Evolutionary conservation across 1,140 invertebrate genomes (phyloP), one percentile per base, ranked within the genome.

Genomic region (Apocrypta bakeri): DNA sequence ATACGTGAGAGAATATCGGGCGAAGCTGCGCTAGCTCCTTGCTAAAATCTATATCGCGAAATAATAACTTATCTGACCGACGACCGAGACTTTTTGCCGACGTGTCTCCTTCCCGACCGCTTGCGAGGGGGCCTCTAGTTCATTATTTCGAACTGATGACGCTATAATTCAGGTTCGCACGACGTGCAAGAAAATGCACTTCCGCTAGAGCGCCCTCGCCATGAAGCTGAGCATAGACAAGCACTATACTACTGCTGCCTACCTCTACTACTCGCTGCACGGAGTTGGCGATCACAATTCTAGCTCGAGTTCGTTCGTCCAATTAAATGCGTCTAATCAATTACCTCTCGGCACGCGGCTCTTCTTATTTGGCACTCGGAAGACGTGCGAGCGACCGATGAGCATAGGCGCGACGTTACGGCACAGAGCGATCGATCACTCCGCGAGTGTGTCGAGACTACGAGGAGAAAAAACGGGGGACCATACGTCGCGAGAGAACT

Each of bases 141-240:
- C 88, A 89, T 90, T 90, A 90, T 89, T 89, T 89, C 87, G 89
- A 89, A 90, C 88, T 89, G 87, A 90, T 89, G 87, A 89, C 85
- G 87, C 87, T 84, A 90, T 90, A 89, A 89, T 90, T 90, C 89
- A 90, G 86, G 84, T 85, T 84, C 85, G 77, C 68, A 83, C 84
- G 88, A 89, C 88, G 88, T 89, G 87, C 64, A 87, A 89, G 88
- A 89, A 90, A 90, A 90, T 90, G 86, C 88, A 89, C 86, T 89
- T 87, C 80, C 81, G 12, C 17, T n/a, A 29, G 21, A 56, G 56
- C 56, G 48, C 29, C 56, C 24, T 21, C 24, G 6, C 63, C 63
- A 14, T 9, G 63, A 9, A 24, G 63, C 63, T n/a, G n/a, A n/a
- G n/a, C 2, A 66, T 29, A 66, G 27, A 29, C 25, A 25, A 17